These are phyloP conservation scores for Typhlichthys subterraneus DNA, from an alignment of 2,797 vertebrate genomes.

Conservation along the genomic window DNA sequence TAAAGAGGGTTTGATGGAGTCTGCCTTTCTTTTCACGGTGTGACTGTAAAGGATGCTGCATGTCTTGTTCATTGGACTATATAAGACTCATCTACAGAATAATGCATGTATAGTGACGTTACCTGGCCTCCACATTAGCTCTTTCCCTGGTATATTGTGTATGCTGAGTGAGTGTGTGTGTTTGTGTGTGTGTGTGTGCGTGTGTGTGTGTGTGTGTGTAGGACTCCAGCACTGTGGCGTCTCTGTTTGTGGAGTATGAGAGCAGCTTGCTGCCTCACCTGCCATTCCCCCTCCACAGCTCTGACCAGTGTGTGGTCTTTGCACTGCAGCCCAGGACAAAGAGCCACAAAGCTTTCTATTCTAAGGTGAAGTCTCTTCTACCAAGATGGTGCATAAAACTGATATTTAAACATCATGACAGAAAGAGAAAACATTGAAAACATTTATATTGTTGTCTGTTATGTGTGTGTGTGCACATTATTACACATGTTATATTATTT, in stretches of 20 bases:
- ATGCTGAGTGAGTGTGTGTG: background rate
- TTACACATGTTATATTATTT: background rate
- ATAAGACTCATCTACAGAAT: background rate
- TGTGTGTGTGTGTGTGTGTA: conserved; percentile 50
- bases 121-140: background rate
- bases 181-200: background rate
- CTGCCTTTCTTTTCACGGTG: too few species aligned
- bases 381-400: background rate
- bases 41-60: too few species aligned
- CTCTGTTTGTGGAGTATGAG: conserved; percentile 85
- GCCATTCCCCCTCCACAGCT: conserved; percentile 84
- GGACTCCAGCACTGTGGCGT: conserved; percentile 84
- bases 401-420: too few species aligned
- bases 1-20: too few species aligned
- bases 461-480: too few species aligned
- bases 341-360: conserved; percentile 87
- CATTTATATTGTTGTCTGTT: too few species aligned
- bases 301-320: conserved; percentile 83
- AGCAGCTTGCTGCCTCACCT: conserved; percentile 85
- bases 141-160: background rate
- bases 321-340: conserved; percentile 87
- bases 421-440: too few species aligned
- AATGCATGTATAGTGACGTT: background rate
- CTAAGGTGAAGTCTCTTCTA: conserved; percentile 76
- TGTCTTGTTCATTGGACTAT: too few species aligned